Base-by-base conservation (phyloP, 2,113 vertebrate species). In the Aldabrachelys gigantea region DNA sequence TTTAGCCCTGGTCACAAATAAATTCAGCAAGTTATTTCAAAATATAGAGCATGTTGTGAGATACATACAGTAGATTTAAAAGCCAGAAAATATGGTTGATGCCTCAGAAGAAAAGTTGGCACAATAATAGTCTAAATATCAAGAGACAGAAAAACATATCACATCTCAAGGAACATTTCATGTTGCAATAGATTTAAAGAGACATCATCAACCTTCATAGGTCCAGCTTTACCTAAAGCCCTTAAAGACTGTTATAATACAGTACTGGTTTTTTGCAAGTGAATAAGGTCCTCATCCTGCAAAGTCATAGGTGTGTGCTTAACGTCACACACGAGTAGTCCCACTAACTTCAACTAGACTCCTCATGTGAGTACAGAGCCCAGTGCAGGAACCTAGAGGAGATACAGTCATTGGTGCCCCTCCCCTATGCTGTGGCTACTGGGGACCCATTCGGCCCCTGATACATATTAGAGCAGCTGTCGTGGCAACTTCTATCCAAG, bases 381-480 rank as follows among this genome's bases (percentile, higher is more conserved):
- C n/a, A 21, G 35, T 5, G 5, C 29, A 69, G 62, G 62, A 72
- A 38, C 35, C 9, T 38, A 38, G 24, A 41, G 24, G 22, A 82
- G 25, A 41, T 12, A 8, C 53, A 54, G 8, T 54, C 25, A 12
- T 25, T 27, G 22, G 22, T 56, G 21, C 52, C 52, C 1, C 10
- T 44, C n/a, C n/a, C 3, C 24, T 22, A 25, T 41, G 53, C 31
- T 52, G 31, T 13, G 19, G 31, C 53, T 82, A 7, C 75, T 19
- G 81, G 22, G 0, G 0, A 8, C 41, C 49, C 22, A 10, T 82
- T 25, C 50, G 16, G 53, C 53, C 24, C 10, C 3, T n/a, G 10
- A 1, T 5, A 21, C 38, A 47, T 3, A 10, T 86, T 41, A 78
- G 49, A 13, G 0, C 1, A 38, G 44, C 54, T 38, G 35, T 25